Percentiles rank a stretch among this genome's conserved stretches.
Evolutionary conservation across 2,888 invertebrate species (phyloP).

Genomic region (Sussaba pulchella): DNA sequence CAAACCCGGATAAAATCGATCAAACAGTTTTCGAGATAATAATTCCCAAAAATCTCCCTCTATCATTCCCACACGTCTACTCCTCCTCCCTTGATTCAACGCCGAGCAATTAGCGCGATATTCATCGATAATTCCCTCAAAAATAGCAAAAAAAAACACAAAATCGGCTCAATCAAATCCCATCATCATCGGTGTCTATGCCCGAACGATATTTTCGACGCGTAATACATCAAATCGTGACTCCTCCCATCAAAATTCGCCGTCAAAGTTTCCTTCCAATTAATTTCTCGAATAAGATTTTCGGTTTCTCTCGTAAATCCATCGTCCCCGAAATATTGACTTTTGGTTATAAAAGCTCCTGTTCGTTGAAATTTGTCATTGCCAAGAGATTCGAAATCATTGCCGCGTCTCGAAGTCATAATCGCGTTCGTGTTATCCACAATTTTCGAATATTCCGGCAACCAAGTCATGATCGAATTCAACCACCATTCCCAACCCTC

Average conservation of each 20-base stretch:
- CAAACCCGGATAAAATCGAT: too few species aligned
- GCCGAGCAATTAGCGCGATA: too few species aligned
- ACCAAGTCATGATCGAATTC: constrained; percentile 76
- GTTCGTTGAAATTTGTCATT: constrained; percentile 59
- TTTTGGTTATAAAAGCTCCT: constrained; percentile 69
- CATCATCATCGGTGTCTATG: constrained; percentile 68
- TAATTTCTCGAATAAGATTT: constrained; percentile 73
- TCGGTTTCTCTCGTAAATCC: constrained; percentile 63
- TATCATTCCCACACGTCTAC: too few species aligned
- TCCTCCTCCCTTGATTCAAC: too few species aligned
- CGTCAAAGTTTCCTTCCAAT: constrained; percentile 76
- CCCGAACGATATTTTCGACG: constrained; percentile 72
- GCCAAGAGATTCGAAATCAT: constrained; percentile 20
- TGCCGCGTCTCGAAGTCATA: not conserved
- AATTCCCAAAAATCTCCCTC: too few species aligned
- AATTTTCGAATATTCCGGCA: constrained; percentile 74
- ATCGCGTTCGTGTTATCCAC: constrained; percentile 31
- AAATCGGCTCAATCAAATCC: not conserved
- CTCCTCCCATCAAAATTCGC: constrained; percentile 72
- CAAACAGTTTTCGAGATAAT: too few species aligned
- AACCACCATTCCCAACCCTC: constrained; percentile 77
- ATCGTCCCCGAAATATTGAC: constrained; percentile 69
- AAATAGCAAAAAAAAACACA: not conserved
- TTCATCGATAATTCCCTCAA: not conserved
- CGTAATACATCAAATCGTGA: constrained; percentile 77